Conservation (phyloP, 1,140 invertebrate species). For the Andrena cerasifolii region DNA sequence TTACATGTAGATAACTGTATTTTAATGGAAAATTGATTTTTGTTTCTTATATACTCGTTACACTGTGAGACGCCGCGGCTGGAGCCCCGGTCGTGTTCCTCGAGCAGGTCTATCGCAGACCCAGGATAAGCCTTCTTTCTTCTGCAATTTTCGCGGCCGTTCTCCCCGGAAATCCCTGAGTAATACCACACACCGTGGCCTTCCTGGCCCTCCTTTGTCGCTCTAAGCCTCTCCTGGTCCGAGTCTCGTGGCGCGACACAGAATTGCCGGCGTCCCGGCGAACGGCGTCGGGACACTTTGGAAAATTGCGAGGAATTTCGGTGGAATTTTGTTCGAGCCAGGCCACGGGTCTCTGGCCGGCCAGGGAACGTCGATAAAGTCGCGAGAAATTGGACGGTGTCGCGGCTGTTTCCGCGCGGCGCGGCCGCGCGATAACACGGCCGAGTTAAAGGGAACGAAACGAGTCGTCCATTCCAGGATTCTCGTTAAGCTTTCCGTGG, state of each 20-base stretch:
- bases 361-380: background rate
- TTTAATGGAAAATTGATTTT: no score
- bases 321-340: background rate
- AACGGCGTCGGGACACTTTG: background rate
- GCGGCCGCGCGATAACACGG: background rate
- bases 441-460: background rate
- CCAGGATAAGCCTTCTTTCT: constrained; percentile 32
- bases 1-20: no score
- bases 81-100: background rate
- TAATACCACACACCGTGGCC: no score
- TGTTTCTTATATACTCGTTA: no score
- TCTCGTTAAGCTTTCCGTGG: no score
- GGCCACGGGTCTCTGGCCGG: no score
- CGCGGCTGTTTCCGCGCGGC: background rate
- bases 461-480: constrained; percentile 14
- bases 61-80: no score
- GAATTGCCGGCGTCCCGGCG: constrained; percentile 22
- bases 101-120: background rate
- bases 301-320: constrained; percentile 31
- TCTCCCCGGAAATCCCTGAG: constrained; percentile 33
- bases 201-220: constrained; percentile 32
- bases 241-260: background rate
- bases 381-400: background rate
- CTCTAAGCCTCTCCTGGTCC: constrained; percentile 17
- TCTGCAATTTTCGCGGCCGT: constrained; percentile 40